Base-by-base conservation (phyloP, 2,113 vertebrate genomes). In the Neolamprologus ventralis region DNA sequence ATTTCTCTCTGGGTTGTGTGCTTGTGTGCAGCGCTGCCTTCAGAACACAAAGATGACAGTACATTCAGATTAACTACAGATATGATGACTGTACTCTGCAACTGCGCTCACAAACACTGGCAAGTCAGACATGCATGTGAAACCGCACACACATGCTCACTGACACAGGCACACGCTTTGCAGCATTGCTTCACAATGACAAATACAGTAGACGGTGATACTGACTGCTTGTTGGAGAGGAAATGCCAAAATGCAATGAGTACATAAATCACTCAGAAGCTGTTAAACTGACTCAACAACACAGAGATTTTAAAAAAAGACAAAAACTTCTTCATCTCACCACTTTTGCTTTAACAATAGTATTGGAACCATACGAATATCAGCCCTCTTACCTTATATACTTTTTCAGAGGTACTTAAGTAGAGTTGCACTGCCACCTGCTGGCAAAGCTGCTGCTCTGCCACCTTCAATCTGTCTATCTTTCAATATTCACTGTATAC, bases 371-470 rank as follows among this genome's bases (percentile, higher is more conserved):
- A 19, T 12, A 42, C 54, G 71, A 86, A 86, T 23, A 87, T 78
- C 81, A 60, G 73, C 33, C 23, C 8, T 81, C 68, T 45, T 80
- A 84, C 28, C 85, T 80, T 68, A 49, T 81, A 51, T 4, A 2
- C 42, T n/a, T 6, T 21, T 31, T 80, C 23, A 10, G 7, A 11
- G 53, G 68, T 3, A 11, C n/a, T 40, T 33, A n/a, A 21, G 26
- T 19, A 81, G 87, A 75, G 84, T 40, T 92, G 80, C 81, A 94
- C 91, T 91, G 90, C 94, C 96, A 94, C 92, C 96, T 95, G 89
- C 90, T 93, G 96, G 91, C 37, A 5, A 45, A 58, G 31, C 16
- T 19, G 42, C 31, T 19, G 40, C 13, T 78, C 53, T 78, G 80
- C 65, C 16, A 51, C 26, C 3, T 12, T 31, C 45, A 78, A 49